phyloP scores from a whole-genome alignment of 2,113 vertebrate genomes.

The Pandion haliaetus region DNA sequence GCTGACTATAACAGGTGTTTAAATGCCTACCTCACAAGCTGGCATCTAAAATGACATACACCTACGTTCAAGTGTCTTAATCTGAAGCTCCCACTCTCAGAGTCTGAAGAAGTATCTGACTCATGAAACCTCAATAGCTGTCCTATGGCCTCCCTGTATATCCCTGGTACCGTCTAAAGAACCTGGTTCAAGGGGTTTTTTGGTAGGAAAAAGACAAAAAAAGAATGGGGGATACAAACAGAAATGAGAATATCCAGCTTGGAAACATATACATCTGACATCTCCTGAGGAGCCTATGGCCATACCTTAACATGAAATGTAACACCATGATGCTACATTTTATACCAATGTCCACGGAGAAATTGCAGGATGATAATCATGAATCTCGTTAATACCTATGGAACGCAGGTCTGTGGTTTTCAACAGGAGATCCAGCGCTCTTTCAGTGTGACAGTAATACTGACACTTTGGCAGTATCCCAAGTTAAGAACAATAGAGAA shows the following conservation, averaged over 20 bases:
- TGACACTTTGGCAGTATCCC: not conserved
- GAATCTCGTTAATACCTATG: not conserved
- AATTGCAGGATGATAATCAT: not conserved
- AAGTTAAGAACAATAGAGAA: not conserved
- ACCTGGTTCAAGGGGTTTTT: not conserved
- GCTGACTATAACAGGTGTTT: not conserved
- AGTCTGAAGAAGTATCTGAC: not conserved
- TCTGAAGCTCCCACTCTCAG: not conserved
- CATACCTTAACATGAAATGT: not conserved
- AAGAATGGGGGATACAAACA: not conserved
- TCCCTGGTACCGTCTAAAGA: not conserved
- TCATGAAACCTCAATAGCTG: not conserved
- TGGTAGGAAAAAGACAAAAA: too few species aligned
- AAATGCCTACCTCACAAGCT: not conserved
- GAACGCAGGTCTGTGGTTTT: not conserved
- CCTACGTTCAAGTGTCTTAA: not conserved
- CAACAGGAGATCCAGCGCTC: not conserved
- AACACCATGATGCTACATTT: not conserved
- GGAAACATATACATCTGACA: not conserved
- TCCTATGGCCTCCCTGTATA: not conserved
- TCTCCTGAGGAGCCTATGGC: not conserved
- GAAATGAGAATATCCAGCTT: not conserved
- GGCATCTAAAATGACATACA: not conserved
- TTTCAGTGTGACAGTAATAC: not conserved
- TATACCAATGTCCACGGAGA: not conserved